Percentiles rank a stretch among this genome's conserved stretches.
These are phyloP conservation scores for Dryas iulia DNA, from an alignment of 1,140 invertebrate species.

Conservation along the genomic window DNA sequence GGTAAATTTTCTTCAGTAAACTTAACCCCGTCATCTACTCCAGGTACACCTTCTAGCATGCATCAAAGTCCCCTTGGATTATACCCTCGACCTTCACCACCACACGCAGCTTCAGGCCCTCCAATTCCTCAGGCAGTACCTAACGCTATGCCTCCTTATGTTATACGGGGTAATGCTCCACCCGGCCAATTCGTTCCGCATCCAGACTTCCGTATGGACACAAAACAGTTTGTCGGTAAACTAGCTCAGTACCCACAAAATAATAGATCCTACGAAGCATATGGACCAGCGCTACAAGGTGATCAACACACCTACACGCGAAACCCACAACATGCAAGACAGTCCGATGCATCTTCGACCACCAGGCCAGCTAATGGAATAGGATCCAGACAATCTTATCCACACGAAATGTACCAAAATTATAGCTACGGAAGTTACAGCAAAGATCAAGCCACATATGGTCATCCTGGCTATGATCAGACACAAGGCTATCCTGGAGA, in stretches of 20 bases:
- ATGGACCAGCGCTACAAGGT: conserved; percentile 49
- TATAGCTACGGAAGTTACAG: conserved; percentile 74
- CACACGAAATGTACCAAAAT: conserved; percentile 81
- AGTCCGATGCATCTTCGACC: conserved; percentile 55
- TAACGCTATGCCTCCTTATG: conserved; percentile 81
- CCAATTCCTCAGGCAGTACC: conserved; percentile 81
- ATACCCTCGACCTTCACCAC: conserved; percentile 83
- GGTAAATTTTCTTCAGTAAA: conserved; percentile 81
- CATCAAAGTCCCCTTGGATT: conserved; percentile 81
- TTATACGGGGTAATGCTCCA: conserved; percentile 76
- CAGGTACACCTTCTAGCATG: conserved; percentile 82
- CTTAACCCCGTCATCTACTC: conserved; percentile 84
- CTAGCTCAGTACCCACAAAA: conserved; percentile 72
- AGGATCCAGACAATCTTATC: conserved; percentile 60
- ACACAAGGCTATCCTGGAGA: conserved; percentile 68
- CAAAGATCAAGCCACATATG: conserved; percentile 73
- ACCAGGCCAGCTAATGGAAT: conserved; percentile 57
- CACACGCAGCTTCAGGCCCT: conserved; percentile 81
- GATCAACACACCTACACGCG: conserved; percentile 64
- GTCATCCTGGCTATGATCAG: conserved; percentile 72
- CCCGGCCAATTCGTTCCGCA: conserved; percentile 71
- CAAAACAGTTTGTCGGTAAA: conserved; percentile 75
- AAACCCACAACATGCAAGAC: conserved; percentile 56
- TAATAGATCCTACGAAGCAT: conserved; percentile 63
- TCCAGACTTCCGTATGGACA: conserved; percentile 72